A percentile compares a stretch with the other conserved stretches of the same genome.
phyloP scores from a whole-genome alignment of 1,140 invertebrate genomes.

The Gonioctena quinquepunctata region DNA sequence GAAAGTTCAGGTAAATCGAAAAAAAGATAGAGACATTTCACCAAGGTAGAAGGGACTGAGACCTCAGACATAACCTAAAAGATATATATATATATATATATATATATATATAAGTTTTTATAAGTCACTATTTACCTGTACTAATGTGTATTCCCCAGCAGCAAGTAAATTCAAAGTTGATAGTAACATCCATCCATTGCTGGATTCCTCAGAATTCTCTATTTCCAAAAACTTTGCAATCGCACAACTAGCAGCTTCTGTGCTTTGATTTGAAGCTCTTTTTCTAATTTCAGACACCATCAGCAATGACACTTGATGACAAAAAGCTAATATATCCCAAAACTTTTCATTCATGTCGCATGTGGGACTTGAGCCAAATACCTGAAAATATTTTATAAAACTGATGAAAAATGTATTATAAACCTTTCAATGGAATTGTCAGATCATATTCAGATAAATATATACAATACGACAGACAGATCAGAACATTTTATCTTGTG shows the following conservation, averaged over 20 bases:
- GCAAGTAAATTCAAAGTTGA: conserved; percentile 89
- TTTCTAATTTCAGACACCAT: conserved; percentile 95
- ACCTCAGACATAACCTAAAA: conserved; percentile 90
- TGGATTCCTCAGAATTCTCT: conserved; percentile 87
- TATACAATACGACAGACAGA: no score
- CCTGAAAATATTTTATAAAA: conserved; percentile 61
- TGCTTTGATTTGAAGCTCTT: conserved; percentile 93
- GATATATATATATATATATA: conserved; percentile 12
- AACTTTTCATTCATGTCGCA: conserved; percentile 95
- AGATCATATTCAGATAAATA: no score
- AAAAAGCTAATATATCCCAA: conserved; percentile 89
- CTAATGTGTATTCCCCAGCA: conserved; percentile 77
- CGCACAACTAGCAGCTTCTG: conserved; percentile 91
- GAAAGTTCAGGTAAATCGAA: conserved; percentile 95
- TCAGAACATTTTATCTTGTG: no score
- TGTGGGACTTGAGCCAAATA: conserved; percentile 87
- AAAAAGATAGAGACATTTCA: conserved; percentile 98
- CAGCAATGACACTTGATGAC: conserved; percentile 90
- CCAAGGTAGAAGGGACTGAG: conserved; percentile 94
- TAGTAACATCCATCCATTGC: conserved; percentile 95
- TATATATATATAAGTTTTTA: neutral
- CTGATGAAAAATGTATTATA: neutral
- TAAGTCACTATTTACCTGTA: conserved; percentile 59
- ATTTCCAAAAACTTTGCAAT: conserved; percentile 96
- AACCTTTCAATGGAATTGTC: no score